Percentiles rank a stretch among this genome's conserved stretches.
Conservation (phyloP, 64 coral and sea anemone genomes). For the Montipora efflorescens region DNA sequence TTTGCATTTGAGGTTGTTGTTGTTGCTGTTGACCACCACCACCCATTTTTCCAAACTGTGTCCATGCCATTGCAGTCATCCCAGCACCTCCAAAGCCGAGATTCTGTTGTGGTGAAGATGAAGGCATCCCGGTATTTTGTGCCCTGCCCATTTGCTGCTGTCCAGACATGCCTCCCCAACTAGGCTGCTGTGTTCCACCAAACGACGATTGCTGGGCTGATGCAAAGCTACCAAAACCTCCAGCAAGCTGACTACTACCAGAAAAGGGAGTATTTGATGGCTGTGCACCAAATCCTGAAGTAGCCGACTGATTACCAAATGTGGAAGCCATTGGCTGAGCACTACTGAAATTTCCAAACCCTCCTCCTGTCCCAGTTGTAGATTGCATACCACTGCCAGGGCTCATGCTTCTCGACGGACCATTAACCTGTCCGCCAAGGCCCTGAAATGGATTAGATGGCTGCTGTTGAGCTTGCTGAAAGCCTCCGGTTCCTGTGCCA, state of each 20-base stretch:
- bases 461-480: slow-evolving; percentile 72
- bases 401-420: slow-evolving; percentile 71
- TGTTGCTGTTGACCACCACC: slow-evolving; percentile 48
- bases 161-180: slow-evolving; percentile 71
- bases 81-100: slow-evolving; percentile 96
- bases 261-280: neutral
- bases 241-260: neutral
- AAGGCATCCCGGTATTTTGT: slow-evolving; percentile 66
- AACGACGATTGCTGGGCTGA: slow-evolving; percentile 37
- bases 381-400: slow-evolving; percentile 61
- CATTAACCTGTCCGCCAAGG: slow-evolving; percentile 84
- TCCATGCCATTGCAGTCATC: slow-evolving; percentile 85
- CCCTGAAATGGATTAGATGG: slow-evolving; percentile 89
- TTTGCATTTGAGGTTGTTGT: slow-evolving; percentile 57
- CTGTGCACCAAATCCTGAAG: slow-evolving; percentile 9
- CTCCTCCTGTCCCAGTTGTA: slow-evolving; percentile 38
- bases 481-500: slow-evolving; percentile 24
- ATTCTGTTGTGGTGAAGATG: slow-evolving; percentile 68
- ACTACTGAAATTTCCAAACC: slow-evolving; percentile 20
- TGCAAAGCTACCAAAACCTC: slow-evolving; percentile 77
- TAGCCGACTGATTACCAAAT: slow-evolving; percentile 44
- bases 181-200: slow-evolving; percentile 48
- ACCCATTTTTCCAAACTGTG: slow-evolving; percentile 94
- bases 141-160: slow-evolving; percentile 26
- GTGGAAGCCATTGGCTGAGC: neutral